Conservation (phyloP, 2,888 invertebrate genomes). For the Hemicrepidius hirtus region DNA sequence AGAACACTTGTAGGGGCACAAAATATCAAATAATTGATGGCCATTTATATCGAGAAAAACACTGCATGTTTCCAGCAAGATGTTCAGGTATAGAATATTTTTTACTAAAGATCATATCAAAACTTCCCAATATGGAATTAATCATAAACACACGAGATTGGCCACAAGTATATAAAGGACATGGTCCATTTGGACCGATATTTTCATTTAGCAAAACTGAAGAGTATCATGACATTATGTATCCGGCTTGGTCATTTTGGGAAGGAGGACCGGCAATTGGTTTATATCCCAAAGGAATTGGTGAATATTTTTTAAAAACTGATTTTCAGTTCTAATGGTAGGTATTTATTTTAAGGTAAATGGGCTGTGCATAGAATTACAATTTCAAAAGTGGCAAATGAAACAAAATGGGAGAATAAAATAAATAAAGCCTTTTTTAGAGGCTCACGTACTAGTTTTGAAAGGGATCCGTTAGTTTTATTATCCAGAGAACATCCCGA, state of each 20-base stretch:
- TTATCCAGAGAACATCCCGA: conserved; percentile 85
- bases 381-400: conserved; percentile 76
- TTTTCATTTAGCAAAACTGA: conserved; percentile 96
- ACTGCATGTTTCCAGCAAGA: conserved; percentile 94
- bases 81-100: conserved; percentile 95
- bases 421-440: conserved; percentile 86
- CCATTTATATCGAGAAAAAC: conserved; percentile 85
- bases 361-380: conserved; percentile 88
- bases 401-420: conserved; percentile 88
- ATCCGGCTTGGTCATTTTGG: conserved; percentile 99
- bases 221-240: conserved; percentile 93
- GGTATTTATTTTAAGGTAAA: conserved; percentile 75
- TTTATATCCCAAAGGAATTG: conserved; percentile 92
- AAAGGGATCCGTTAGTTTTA: conserved; percentile 90
- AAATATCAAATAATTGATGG: conserved; percentile 90
- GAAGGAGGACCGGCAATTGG: conserved; percentile 98
- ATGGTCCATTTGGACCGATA: conserved; percentile 83
- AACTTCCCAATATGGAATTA: conserved; percentile 89
- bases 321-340: too few relatives aligned
- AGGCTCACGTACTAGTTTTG: conserved; percentile 94
- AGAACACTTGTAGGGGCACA: conserved; percentile 75
- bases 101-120: conserved; percentile 79
- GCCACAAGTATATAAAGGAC: conserved; percentile 86
- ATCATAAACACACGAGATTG: conserved; percentile 94
- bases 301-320: too few relatives aligned